Evolutionary conservation across 2,888 invertebrate genomes (phyloP).

Genomic region (Spodoptera exigua): DNA sequence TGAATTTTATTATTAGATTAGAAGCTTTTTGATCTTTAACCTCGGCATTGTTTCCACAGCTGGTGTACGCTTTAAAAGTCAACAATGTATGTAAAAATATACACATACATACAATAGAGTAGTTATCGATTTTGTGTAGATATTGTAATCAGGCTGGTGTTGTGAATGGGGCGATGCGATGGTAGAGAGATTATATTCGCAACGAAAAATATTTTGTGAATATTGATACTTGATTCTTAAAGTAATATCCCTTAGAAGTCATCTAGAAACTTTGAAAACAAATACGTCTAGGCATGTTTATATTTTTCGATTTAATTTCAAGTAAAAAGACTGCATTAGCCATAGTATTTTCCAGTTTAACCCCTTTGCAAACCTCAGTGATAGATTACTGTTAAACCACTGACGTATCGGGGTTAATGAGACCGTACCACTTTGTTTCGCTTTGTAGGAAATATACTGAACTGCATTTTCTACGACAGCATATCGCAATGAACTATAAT

Average conservation of each 20-base stretch:
- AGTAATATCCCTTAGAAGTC: too few relatives aligned
- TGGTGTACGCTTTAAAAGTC: conserved; percentile 35
- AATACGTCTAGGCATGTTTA: not conserved
- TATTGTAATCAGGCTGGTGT: conserved; percentile 7
- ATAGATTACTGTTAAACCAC: conserved; percentile 17
- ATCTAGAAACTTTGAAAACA: too few relatives aligned
- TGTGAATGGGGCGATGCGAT: not conserved
- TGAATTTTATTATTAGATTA: conserved; percentile 54
- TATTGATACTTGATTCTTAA: too few relatives aligned
- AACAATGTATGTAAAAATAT: conserved; percentile 51
- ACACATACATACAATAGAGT: conserved; percentile 34
- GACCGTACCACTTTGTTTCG: conserved; percentile 20
- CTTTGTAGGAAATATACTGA: too few relatives aligned
- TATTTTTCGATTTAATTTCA: not conserved
- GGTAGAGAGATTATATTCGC: not conserved
- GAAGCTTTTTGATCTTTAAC: conserved; percentile 58
- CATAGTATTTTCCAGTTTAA: not conserved
- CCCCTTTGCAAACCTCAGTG: conserved; percentile 21
- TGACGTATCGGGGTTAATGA: conserved; percentile 19
- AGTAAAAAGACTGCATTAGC: not conserved
- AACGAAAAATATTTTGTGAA: too few relatives aligned
- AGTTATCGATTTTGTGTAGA: conserved; percentile 14
- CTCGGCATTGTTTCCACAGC: conserved; percentile 58
- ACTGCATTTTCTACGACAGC: too few relatives aligned
- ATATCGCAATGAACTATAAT: not conserved